Evolutionary conservation across 2,797 vertebrate species (phyloP).

Genomic region (Centroberyx gerrardi): DNA sequence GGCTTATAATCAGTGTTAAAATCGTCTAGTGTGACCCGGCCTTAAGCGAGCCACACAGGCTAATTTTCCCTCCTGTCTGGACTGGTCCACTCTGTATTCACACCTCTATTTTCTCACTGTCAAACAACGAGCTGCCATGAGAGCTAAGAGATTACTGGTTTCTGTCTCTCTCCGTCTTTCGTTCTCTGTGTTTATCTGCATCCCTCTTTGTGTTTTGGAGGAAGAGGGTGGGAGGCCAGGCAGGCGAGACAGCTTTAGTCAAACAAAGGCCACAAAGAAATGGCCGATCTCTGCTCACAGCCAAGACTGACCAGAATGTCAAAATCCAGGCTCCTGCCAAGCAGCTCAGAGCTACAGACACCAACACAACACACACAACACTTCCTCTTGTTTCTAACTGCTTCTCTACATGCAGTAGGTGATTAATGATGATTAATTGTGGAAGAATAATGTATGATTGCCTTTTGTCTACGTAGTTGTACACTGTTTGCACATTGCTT

Average conservation of each 20-base stretch:
- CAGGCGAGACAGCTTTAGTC: slow-evolving; percentile 11
- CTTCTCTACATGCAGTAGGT: not conserved
- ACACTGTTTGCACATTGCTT: too few species aligned
- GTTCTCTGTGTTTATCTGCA: not conserved
- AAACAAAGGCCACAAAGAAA: slow-evolving; percentile 46
- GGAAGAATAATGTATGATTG: too few species aligned
- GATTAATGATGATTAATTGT: not conserved
- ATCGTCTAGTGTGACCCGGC: too few species aligned
- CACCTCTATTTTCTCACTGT: not conserved
- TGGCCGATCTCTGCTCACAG: slow-evolving; percentile 26
- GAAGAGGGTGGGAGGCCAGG: slow-evolving; percentile 3
- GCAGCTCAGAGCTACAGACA: not conserved
- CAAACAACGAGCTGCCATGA: not conserved
- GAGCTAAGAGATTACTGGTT: not conserved
- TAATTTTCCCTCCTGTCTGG: too few species aligned
- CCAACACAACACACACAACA: not conserved
- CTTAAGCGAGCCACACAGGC: too few species aligned
- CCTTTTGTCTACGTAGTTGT: too few species aligned
- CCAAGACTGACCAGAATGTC: slow-evolving; percentile 62
- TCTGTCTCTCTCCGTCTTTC: not conserved
- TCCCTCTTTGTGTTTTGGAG: slow-evolving; percentile 4
- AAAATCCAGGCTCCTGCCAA: slow-evolving; percentile 27
- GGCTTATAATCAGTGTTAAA: too few species aligned
- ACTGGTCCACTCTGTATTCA: too few species aligned
- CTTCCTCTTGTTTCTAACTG: not conserved